Evolutionary conservation across 37 sponge, comb jelly and placozoan genomes (phyloP), one percentile per base, ranked within the genome.

Genomic region (Ianthella basta): DNA sequence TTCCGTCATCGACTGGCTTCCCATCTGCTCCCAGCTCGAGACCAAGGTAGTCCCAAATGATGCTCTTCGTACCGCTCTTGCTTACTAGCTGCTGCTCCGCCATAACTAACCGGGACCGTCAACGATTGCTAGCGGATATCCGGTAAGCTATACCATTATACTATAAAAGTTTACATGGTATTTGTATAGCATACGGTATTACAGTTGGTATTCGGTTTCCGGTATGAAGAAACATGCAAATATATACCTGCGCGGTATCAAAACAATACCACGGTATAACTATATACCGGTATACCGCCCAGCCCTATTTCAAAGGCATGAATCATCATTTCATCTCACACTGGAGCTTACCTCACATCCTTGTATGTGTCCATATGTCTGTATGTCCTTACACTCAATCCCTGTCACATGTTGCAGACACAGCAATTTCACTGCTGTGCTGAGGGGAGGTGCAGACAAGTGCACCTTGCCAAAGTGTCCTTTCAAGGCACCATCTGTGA

Each of bases 231-330:
- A 32, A 8, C 12, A 33, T 25, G 2, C 32, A 70, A 70, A 33
- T 21, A 33, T 35, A 19, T 32, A 70, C 72, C 37, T 12, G 36
- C 2, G 14, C 37, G 72, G 37, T 70, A 29, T 15, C 6, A 32
- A 34, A 13, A 10, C 32, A 70, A 70, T 70, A 70, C 36, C 37
- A 35, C 37, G 36, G 4, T 36, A 70, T 35, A 70, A 70, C 72
- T 70, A 33, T 21, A 70, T 70, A 70, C 72, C 33, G 72, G 72
- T 70, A 70, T 70, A 70, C 37, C 37, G 37, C 72, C 72, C 72
- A 70, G 36, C n/a, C n/a, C n/a, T n/a, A n/a, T n/a, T n/a, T n/a
- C n/a, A n/a, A n/a, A n/a, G n/a, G n/a, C n/a, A n/a, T n/a, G n/a
- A n/a, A n/a, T n/a, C n/a, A n/a, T n/a, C n/a, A n/a, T n/a, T n/a